phyloP scores from a whole-genome alignment of 2,113 vertebrate species.

The Cryptotis parvus region DNA sequence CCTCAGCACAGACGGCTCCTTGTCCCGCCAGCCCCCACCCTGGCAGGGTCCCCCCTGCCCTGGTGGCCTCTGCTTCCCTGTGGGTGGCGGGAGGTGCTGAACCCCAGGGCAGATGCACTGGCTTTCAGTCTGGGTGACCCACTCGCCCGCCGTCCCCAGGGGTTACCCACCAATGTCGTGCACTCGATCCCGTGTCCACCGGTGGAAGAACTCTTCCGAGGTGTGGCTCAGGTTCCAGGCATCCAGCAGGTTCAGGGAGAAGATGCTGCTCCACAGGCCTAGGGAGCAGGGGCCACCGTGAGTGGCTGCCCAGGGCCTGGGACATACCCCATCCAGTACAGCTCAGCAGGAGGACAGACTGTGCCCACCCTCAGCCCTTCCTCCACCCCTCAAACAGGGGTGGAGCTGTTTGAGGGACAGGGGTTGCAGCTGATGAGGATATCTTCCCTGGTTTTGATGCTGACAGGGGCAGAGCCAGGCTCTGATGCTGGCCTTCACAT shows the following conservation, averaged over 20 bases:
- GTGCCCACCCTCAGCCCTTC: not conserved
- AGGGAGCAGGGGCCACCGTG: not conserved
- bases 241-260: constrained; percentile 89
- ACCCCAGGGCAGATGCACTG: not conserved
- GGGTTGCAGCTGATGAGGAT: not conserved
- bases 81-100: not conserved
- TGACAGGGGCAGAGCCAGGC: not conserved
- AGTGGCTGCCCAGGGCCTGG: not conserved
- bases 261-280: constrained; percentile 91
- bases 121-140: not conserved
- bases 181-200: constrained; percentile 85
- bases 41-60: not conserved
- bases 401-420: too few relatives aligned
- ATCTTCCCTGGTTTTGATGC: not conserved
- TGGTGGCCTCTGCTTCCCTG: not conserved
- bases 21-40: not conserved
- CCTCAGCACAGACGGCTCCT: not conserved
- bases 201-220: constrained; percentile 89
- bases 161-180: constrained; percentile 85
- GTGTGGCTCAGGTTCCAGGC: constrained; percentile 87
- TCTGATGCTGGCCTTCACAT: not conserved
- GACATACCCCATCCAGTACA: not conserved
- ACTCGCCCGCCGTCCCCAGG: not conserved
- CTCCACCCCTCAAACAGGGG: not conserved
- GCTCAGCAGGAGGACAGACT: not conserved